Conservation (phyloP, 2,113 vertebrate genomes). For the Dryoscopus gambensis region DNA sequence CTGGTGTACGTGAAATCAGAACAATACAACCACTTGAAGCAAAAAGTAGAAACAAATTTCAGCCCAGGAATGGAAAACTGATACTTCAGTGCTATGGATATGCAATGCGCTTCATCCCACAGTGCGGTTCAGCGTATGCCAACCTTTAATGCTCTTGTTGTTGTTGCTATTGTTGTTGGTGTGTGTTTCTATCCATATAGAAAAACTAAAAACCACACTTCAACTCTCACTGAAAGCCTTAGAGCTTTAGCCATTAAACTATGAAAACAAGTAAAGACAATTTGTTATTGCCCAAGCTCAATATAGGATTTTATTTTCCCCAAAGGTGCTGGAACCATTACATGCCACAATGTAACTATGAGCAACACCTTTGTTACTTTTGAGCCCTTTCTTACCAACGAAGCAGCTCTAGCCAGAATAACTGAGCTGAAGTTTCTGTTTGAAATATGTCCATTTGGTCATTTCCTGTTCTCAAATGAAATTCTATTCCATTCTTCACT, state of each 20-base stretch:
- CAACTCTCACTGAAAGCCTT: slow-evolving; percentile 74
- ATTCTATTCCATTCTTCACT: slow-evolving; percentile 43
- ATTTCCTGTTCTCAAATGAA: slow-evolving; percentile 56
- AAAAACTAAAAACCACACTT: slow-evolving; percentile 78
- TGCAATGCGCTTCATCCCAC: slow-evolving; percentile 80
- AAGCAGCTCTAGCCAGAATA: slow-evolving; percentile 77
- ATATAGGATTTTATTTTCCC: slow-evolving; percentile 35
- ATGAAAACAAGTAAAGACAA: slow-evolving; percentile 72
- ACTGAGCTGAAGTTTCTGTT: slow-evolving; percentile 69
- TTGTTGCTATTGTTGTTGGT: not conserved
- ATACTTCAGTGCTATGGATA: slow-evolving; percentile 78
- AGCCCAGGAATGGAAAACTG: slow-evolving; percentile 76
- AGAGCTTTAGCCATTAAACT: slow-evolving; percentile 67
- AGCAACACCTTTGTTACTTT: slow-evolving; percentile 56
- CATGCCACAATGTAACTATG: slow-evolving; percentile 57
- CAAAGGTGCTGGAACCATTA: slow-evolving; percentile 68
- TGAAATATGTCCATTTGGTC: slow-evolving; percentile 73
- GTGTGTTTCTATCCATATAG: slow-evolving; percentile 73
- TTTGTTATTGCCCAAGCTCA: slow-evolving; percentile 66
- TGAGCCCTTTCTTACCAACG: slow-evolving; percentile 57
- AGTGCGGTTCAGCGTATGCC: slow-evolving; percentile 77
- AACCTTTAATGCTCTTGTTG: slow-evolving; percentile 71
- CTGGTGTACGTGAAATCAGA: slow-evolving; percentile 94
- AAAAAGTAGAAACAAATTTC: slow-evolving; percentile 75
- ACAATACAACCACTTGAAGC: slow-evolving; percentile 87